Evolutionary conservation across 2,113 vertebrate species (phyloP).

Genomic region (Chaetops frenatus): DNA sequence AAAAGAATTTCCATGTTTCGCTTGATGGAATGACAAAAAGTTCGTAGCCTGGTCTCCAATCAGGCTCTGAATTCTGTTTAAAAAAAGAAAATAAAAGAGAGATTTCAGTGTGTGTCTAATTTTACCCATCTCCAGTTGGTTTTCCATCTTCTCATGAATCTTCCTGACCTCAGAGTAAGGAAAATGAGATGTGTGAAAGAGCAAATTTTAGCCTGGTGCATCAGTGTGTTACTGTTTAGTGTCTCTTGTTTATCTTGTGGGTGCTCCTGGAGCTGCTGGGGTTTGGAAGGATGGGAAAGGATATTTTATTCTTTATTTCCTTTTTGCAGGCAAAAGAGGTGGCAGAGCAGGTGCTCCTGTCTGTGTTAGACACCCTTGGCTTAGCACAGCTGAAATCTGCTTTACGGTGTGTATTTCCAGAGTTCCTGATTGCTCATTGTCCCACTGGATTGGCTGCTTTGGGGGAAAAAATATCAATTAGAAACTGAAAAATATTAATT

Average conservation of each 20-base stretch:
- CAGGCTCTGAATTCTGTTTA: background rate
- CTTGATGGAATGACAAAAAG: background rate
- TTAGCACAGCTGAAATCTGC: constrained; percentile 76
- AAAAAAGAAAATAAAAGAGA: background rate
- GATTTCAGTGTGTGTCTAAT: background rate
- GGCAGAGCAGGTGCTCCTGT: constrained; percentile 80
- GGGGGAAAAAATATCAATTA: background rate
- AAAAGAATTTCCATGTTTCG: fast-evolving
- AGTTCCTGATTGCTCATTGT: background rate
- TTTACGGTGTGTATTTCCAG: constrained; percentile 72
- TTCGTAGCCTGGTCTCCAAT: background rate
- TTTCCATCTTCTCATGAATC: background rate
- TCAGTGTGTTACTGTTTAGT: background rate
- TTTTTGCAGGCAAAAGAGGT: constrained; percentile 82
- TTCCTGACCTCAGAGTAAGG: background rate
- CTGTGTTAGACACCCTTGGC: constrained; percentile 72
- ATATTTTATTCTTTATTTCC: background rate
- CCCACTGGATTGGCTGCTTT: background rate
- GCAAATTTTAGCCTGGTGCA: constrained; percentile 13
- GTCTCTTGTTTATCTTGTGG: background rate
- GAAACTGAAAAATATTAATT: background rate
- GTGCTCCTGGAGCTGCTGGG: background rate
- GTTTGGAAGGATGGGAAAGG: background rate
- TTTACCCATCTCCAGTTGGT: background rate
- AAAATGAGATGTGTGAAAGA: background rate